These are phyloP conservation scores for Hybognathus amarus DNA, from an alignment of 2,797 vertebrate genomes.

Conservation along the genomic window DNA sequence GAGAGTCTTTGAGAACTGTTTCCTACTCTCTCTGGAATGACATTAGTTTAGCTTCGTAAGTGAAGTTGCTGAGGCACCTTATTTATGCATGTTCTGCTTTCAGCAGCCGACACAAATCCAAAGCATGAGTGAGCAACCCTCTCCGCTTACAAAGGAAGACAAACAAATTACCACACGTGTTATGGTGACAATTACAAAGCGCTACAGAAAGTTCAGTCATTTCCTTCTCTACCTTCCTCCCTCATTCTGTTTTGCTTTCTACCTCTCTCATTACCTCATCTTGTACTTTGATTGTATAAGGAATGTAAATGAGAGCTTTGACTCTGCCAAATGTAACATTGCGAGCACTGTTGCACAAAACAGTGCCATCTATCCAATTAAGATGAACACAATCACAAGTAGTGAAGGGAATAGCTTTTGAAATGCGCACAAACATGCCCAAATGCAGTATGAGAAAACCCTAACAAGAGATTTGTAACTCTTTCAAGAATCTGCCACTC, in stretches of 20 bases:
- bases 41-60: conserved; percentile 71
- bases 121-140: conserved; percentile 70
- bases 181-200: conserved; percentile 67
- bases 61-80: conserved; percentile 60
- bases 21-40: conserved; percentile 71
- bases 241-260: conserved; percentile 30
- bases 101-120: conserved; percentile 69
- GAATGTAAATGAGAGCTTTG: conserved; percentile 55
- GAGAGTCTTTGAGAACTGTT: conserved; percentile 49
- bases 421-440: conserved; percentile 31
- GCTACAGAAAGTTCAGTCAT: conserved; percentile 63
- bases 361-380: conserved; percentile 49
- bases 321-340: conserved; percentile 48
- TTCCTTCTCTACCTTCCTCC: conserved; percentile 30
- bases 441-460: background rate
- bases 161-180: conserved; percentile 68
- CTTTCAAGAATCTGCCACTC: conserved; percentile 18
- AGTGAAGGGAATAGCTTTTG: conserved; percentile 48
- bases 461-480: conserved; percentile 28
- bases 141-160: conserved; percentile 66
- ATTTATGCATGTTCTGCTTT: conserved; percentile 58
- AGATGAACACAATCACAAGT: conserved; percentile 46
- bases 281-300: conserved; percentile 57
- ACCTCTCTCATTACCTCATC: conserved; percentile 47
- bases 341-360: conserved; percentile 50